These are phyloP conservation scores for Isurus oxyrinchus DNA, from an alignment of 2,113 vertebrate species.

Conservation along the genomic window DNA sequence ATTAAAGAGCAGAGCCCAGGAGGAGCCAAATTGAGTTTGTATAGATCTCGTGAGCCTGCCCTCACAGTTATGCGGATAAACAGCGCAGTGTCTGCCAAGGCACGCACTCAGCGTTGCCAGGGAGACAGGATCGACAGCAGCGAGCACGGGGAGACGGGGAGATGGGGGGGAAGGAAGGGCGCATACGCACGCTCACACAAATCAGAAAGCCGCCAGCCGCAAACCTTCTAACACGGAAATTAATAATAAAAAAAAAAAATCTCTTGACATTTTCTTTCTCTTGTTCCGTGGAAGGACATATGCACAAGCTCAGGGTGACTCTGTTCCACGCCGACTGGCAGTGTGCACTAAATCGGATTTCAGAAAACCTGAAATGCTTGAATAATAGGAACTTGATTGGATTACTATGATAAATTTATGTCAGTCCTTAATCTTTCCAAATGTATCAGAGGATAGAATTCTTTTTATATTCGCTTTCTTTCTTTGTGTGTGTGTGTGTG, in stretches of 20 bases:
- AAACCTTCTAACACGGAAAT: conserved; percentile 22
- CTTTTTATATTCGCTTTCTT: not conserved
- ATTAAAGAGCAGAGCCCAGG: conserved; percentile 89
- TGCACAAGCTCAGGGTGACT: conserved; percentile 37
- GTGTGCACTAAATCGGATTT: not conserved
- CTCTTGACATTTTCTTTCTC: not conserved
- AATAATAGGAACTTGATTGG: conserved; percentile 26
- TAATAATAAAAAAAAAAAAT: not conserved
- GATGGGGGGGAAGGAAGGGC: conserved; percentile 37
- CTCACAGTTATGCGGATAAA: conserved; percentile 46
- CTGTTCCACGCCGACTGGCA: not conserved
- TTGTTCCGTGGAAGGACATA: not conserved
- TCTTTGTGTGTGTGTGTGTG: not conserved
- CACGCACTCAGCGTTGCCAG: conserved; percentile 52
- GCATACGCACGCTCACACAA: conserved; percentile 39
- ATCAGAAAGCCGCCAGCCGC: conserved; percentile 29
- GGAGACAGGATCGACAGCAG: conserved; percentile 49
- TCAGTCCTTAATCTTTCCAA: conserved; percentile 26
- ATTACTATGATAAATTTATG: conserved; percentile 31
- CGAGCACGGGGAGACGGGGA: not conserved
- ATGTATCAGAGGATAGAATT: conserved; percentile 8
- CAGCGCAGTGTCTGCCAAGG: conserved; percentile 45
- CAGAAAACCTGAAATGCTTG: not conserved
- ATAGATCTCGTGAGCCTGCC: conserved; percentile 69
- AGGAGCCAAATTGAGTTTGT: conserved; percentile 95